Evolutionary conservation across 1,140 invertebrate genomes (phyloP).

Genomic region (Caenorhabditis briggsae): DNA sequence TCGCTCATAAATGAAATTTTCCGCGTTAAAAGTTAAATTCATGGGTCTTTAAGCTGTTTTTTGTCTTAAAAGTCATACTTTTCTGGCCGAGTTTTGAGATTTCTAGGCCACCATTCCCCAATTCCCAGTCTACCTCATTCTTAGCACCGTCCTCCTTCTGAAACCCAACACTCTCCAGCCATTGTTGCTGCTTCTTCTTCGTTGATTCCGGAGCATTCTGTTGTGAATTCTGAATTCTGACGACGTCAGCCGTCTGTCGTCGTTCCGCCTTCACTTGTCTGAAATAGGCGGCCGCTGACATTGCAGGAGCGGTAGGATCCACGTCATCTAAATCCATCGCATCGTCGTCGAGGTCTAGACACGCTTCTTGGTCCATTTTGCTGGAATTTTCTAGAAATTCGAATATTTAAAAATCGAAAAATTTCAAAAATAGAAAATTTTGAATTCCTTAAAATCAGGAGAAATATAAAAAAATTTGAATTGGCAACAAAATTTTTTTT

Average conservation of each 20-base stretch:
- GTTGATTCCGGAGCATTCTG: neutral
- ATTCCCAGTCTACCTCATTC: no score
- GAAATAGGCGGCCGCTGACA: constrained; percentile 23
- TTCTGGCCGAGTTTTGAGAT: no score
- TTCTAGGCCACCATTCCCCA: no score
- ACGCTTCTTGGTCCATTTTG: constrained; percentile 43
- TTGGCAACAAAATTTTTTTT: no score
- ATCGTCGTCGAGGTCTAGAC: neutral
- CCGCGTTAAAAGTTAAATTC: no score
- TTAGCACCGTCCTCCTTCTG: neutral
- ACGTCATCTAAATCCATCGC: neutral
- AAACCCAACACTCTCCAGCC: constrained; percentile 46
- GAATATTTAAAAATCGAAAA: neutral
- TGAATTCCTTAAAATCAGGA: no score
- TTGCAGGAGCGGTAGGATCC: neutral
- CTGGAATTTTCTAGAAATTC: neutral
- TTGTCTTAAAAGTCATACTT: no score
- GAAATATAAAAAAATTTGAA: no score
- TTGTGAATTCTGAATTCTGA: neutral
- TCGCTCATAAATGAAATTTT: neutral
- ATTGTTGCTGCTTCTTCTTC: constrained; percentile 23
- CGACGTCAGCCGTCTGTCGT: neutral
- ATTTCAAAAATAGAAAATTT: no score
- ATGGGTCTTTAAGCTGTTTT: no score
- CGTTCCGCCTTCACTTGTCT: constrained; percentile 22